Base-by-base conservation (phyloP, 2,113 vertebrate genomes). In the Marcusenius ussheri region DNA sequence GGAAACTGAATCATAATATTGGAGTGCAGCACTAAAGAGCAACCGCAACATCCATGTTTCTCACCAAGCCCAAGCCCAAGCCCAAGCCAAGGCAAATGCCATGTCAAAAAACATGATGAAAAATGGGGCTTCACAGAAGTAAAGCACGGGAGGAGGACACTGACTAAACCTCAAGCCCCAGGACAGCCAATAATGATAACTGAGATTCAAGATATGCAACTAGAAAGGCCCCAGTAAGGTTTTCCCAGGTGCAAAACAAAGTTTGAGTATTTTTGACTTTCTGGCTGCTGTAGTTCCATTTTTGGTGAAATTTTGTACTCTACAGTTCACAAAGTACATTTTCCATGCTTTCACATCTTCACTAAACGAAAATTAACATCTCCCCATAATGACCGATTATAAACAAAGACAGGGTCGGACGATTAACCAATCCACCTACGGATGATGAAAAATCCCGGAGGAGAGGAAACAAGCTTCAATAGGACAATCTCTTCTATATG, bases 1-100 rank as follows among this genome's bases (percentile, higher is more conserved):
- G 89, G 80, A 89, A 83, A 53, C 11, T 88, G 92, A n/a, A 24
- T 53, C 5, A 49, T 49, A 5, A 74, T 19, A 89, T n/a, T 45
- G 47, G n/a, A 89, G 24, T 27, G 45, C 13, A 70, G 24, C 21
- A 35, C 27, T 77, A 46, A 49, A 51, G 17, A 80, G 42, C 56
- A 88, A 88, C 4, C 9, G n/a, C 45, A 47, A 4, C 5, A 42
- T 77, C 13, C 31, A 77, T 19, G 70, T 19, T 31, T 77, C 47
- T 50, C 13, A 50, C 9, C 15, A 35, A n/a, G 21, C 15, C 83
- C 39, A 91, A 88, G 2, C 15, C 35, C 39, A 39, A 83, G 27
- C 49, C 15, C 50, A 51, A 51, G 19, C 35, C 39, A 11, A 2
- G 2, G 19, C 3, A 19, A 46, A 42, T 21, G 80, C 42, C 21